Percentiles rank a stretch among this genome's conserved stretches.
These are phyloP conservation scores for Apis florea DNA, from an alignment of 1,140 invertebrate genomes.

Conservation along the genomic window DNA sequence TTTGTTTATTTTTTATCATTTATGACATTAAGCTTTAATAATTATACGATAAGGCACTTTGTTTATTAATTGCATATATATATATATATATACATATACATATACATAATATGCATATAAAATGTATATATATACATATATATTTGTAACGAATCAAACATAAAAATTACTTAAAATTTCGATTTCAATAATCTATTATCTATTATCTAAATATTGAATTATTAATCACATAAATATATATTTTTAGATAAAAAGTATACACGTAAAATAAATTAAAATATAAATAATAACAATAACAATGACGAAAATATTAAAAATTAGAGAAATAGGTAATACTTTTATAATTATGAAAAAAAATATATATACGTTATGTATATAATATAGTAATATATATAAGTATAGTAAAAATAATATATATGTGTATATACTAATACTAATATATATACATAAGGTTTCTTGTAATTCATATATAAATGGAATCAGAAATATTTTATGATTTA, in stretches of 20 bases:
- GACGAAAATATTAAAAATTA: not conserved
- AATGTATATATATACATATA: not conserved
- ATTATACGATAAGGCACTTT: not conserved
- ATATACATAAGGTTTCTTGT: too few relatives aligned
- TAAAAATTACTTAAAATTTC: not conserved
- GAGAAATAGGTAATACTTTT: not conserved
- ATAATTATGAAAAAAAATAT: not conserved
- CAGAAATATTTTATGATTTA: too few relatives aligned
- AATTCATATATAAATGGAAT: too few relatives aligned
- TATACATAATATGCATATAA: not conserved
- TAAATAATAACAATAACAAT: not conserved
- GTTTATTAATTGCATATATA: not conserved
- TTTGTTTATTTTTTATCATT: not conserved
- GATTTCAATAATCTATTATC: not conserved
- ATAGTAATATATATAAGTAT: too few relatives aligned
- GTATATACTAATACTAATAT: too few relatives aligned
- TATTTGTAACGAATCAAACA: not conserved
- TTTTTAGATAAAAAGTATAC: not conserved
- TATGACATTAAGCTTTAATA: conserved; percentile 20
- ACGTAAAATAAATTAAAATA: not conserved
- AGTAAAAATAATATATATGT: too few relatives aligned
- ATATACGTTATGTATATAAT: not conserved
- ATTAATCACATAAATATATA: not conserved
- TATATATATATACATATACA: not conserved
- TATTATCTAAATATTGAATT: not conserved